Evolutionary conservation across 2,113 vertebrate species (phyloP).

Genomic region (Circaetus cinerascens): DNA sequence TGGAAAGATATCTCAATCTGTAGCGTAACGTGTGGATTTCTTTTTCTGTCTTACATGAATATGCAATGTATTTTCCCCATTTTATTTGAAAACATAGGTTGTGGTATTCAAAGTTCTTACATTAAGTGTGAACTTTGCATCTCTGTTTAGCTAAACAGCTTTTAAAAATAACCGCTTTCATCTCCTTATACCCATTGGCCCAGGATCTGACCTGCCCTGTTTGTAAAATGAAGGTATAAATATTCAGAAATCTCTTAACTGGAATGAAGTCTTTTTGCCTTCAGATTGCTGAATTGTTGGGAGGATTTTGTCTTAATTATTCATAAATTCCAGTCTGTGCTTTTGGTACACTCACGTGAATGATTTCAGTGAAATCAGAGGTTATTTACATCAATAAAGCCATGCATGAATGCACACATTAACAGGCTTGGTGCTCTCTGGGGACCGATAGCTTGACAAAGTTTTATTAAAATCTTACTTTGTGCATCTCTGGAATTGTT

Average conservation of each 20-base stretch:
- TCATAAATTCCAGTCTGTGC: background rate
- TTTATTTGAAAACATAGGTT: background rate
- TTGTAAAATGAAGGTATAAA: background rate
- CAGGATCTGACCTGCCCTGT: background rate
- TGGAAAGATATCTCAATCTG: background rate
- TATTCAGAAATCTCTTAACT: background rate
- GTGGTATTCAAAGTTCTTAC: background rate
- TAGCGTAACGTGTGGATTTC: accelerated
- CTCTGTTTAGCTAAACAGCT: background rate
- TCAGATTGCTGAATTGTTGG: background rate
- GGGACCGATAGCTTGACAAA: background rate
- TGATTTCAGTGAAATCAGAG: background rate
- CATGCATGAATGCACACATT: no score
- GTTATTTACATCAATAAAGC: background rate
- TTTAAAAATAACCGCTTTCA: background rate
- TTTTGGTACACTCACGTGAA: background rate
- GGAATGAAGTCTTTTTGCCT: background rate
- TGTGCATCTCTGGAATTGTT: background rate
- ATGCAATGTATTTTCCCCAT: background rate
- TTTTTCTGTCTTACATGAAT: background rate
- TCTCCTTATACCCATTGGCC: background rate
- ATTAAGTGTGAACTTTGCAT: background rate
- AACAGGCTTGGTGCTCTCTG: background rate
- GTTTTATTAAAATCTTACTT: background rate
- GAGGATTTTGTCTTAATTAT: background rate